Evolutionary conservation across 2,797 vertebrate genomes (phyloP).

Genomic region (Peromyscus nudipes): DNA sequence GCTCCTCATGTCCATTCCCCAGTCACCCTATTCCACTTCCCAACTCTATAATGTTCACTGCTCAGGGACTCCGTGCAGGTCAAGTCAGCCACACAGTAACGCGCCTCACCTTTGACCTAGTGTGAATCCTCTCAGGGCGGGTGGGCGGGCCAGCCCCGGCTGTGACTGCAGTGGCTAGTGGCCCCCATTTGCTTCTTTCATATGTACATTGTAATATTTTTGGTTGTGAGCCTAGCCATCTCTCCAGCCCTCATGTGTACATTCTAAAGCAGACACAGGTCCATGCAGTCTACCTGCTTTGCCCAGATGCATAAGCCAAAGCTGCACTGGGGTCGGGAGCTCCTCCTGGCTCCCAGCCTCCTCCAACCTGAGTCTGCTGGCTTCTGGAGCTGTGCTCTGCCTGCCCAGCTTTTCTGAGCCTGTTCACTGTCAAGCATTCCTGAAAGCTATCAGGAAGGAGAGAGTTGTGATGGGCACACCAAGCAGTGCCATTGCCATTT

Average conservation of each 20-base stretch:
- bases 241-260: not conserved
- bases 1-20: not conserved
- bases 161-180: no score
- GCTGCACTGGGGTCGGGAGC: not conserved
- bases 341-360: not conserved
- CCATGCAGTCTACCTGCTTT: not conserved
- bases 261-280: not conserved
- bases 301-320: not conserved
- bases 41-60: not conserved
- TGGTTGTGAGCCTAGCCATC: no score
- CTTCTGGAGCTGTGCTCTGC: not conserved
- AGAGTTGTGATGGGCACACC: accelerated
- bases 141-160: not conserved
- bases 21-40: not conserved
- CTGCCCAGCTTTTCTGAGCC: not conserved
- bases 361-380: not conserved
- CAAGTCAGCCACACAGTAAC: not conserved
- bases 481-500: not conserved
- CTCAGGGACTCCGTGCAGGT: not conserved
- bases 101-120: not conserved
- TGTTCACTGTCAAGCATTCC: not conserved
- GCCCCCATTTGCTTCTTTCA: not conserved
- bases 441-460: not conserved
- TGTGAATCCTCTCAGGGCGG: not conserved
- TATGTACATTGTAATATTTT: no score